phyloP scores from a whole-genome alignment of 2,888 invertebrate genomes.

The Candidula unifasciata region DNA sequence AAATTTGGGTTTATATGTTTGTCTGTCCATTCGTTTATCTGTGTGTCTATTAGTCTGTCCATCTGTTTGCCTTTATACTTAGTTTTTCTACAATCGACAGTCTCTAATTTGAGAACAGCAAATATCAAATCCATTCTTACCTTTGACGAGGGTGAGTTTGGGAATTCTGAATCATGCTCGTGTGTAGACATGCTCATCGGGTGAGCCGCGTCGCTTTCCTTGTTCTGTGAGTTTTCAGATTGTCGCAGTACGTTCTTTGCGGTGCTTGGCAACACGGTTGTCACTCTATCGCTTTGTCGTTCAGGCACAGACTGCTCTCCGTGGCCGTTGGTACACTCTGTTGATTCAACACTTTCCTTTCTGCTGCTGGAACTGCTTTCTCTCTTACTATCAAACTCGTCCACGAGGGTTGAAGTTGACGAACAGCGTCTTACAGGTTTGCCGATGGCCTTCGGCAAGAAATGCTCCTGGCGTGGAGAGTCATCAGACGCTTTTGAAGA shows the following conservation, averaged over 20 bases:
- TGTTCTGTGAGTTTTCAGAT: conserved; percentile 3
- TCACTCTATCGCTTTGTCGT: conserved; percentile 31
- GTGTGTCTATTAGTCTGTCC: too few relatives aligned
- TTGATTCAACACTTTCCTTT: conserved; percentile 51
- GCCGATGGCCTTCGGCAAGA: conserved; percentile 23
- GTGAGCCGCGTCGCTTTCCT: neutral
- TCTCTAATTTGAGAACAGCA: too few relatives aligned
- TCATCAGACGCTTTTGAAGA: conserved; percentile 21
- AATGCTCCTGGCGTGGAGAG: neutral
- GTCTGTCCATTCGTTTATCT: too few relatives aligned
- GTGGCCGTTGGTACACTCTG: conserved; percentile 16
- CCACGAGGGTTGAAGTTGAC: conserved; percentile 57
- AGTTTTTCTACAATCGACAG: neutral
- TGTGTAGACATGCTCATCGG: conserved; percentile 35
- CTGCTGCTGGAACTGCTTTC: conserved; percentile 29
- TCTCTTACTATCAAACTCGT: conserved; percentile 33
- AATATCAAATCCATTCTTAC: conserved; percentile 5
- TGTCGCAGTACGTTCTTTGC: conserved; percentile 53
- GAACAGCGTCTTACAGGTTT: conserved; percentile 55
- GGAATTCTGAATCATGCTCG: conserved; percentile 4
- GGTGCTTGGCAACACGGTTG: conserved; percentile 52
- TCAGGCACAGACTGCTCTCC: neutral
- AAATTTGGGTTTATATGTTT: too few relatives aligned
- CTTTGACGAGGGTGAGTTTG: conserved; percentile 35
- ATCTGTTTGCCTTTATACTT: neutral